phyloP scores from a whole-genome alignment of 2,113 vertebrate species.

The Bolborhynchus lineola region DNA sequence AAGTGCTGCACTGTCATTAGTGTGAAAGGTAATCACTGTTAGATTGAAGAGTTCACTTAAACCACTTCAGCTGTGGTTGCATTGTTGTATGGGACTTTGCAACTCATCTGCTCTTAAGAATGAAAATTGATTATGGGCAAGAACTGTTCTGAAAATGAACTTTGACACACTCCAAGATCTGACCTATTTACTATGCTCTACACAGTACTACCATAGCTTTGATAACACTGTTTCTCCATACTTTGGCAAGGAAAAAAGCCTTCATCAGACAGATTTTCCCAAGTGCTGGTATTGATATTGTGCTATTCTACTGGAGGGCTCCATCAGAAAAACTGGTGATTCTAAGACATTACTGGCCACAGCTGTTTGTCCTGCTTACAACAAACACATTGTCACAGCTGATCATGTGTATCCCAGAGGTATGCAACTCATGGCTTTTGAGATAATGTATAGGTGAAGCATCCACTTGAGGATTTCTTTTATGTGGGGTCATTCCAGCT shows the following conservation, averaged over 20 bases:
- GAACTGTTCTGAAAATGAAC: neutral
- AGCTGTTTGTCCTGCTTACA: neutral
- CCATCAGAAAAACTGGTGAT: neutral
- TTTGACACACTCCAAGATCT: neutral
- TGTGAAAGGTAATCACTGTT: neutral
- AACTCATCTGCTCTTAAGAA: neutral
- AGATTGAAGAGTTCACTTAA: slow-evolving; percentile 6
- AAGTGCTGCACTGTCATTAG: neutral
- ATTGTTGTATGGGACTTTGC: neutral
- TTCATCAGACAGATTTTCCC: neutral
- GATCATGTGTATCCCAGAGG: neutral
- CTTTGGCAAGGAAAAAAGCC: neutral
- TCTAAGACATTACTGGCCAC: neutral
- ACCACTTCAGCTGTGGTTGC: neutral
- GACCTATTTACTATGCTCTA: neutral
- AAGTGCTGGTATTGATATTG: neutral
- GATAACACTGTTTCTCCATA: neutral
- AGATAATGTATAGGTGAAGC: neutral
- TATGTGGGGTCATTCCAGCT: neutral
- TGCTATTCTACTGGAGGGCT: neutral
- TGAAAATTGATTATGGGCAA: neutral
- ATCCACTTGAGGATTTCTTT: neutral
- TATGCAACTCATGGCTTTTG: neutral
- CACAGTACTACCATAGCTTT: neutral
- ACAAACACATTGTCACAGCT: neutral